Conservation (phyloP, 1,140 invertebrate genomes). For the Eciton burchellii region DNA sequence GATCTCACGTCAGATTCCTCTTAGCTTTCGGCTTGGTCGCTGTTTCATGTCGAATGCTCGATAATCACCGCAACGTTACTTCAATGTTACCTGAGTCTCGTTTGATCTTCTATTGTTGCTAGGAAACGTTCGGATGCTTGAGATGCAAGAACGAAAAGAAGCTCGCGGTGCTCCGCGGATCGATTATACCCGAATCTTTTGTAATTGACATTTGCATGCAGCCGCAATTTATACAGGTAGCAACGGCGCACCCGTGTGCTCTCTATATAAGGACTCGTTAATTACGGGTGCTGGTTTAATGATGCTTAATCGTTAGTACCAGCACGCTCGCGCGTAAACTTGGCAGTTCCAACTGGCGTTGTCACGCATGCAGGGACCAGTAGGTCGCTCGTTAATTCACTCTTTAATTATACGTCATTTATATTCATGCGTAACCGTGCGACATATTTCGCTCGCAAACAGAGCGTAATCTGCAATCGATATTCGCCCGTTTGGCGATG, state of each 20-base stretch:
- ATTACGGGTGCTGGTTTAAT: conserved; percentile 48
- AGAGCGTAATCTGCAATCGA: background rate
- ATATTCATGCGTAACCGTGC: conserved; percentile 14
- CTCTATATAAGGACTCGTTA: conserved; percentile 41
- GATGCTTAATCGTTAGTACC: conserved; percentile 42
- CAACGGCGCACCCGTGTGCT: too few species aligned
- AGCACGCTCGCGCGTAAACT: conserved; percentile 36
- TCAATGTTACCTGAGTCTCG: background rate
- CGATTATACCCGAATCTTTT: background rate
- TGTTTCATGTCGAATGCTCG: too few species aligned
- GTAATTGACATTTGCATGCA: conserved; percentile 7
- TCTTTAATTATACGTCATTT: conserved; percentile 65
- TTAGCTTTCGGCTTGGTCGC: too few species aligned
- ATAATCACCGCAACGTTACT: background rate
- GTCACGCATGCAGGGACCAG: conserved; percentile 53
- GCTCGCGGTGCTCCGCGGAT: background rate
- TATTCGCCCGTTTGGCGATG: background rate
- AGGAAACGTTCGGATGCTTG: background rate
- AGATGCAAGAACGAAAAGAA: background rate
- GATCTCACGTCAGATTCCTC: too few species aligned
- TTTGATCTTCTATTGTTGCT: background rate
- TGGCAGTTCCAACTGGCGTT: conserved; percentile 45
- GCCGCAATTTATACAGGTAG: conserved; percentile 2
- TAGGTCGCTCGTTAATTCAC: conserved; percentile 61
- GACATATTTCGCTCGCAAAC: conserved; percentile 16